Evolutionary conservation across 2,113 vertebrate species (phyloP), one percentile per base, ranked within the genome.

Genomic region (Corvus hawaiiensis): DNA sequence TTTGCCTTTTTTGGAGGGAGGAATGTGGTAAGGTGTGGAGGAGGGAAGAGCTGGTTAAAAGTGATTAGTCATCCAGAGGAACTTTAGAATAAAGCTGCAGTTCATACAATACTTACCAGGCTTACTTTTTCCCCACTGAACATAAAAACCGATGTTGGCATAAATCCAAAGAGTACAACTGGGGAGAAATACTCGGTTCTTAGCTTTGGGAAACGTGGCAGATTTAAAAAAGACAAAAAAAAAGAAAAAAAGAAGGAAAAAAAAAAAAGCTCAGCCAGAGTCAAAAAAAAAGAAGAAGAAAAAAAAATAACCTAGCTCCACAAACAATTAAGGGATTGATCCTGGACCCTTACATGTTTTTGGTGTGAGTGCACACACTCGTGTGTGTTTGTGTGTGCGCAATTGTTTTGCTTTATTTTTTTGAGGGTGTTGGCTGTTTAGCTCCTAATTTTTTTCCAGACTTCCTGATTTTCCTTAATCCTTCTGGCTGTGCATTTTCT

Each of bases 401-500:
- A 83, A 46, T 96, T 93, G 58, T 87, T 97, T 97, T 95, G 90
- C 80, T 69, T 96, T 96, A 79, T 91, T 97, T 91, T 56, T 77
- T 95, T 94, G 90, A 76, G 87, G 85, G 78, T 93, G 93, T 97
- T 94, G 82, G 90, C 91, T 96, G 64, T 98, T 97, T 71, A 81
- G 84, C 93, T 90, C 93, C 71, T 96, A 52, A 43, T 89, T 96
- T 97, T 95, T 96, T 97, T 96, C 75, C 94, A 95, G 91, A 86
- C 83, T 96, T 90, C 58, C 85, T 97, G 84, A 89, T 97, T 97
- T 97, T 96, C 77, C 74, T 96, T 82, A 83, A 58, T 97, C 78
- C 62, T 97, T 97, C 95, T 94, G 96, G 95, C 96, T 97, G 85
- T 96, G 92, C 92, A 71, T 97, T 98, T 97, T 96, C 90, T 97